Base-by-base conservation (phyloP, 30 jellyfish, hydroid and myxozoan species). In the Clytia hemisphaerica region DNA sequence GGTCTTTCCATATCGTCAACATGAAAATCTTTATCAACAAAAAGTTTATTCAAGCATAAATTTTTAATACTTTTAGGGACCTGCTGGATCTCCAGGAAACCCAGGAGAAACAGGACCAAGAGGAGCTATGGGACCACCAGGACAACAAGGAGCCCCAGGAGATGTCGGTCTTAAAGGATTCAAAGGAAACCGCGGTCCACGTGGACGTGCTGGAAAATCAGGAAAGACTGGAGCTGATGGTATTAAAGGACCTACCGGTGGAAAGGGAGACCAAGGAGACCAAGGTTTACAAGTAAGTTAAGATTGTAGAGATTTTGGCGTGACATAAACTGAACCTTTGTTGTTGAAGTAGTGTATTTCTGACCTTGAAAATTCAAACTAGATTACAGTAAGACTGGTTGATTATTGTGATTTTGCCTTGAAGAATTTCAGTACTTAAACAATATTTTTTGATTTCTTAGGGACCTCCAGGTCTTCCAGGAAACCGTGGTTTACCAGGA, bases 41-140 rank as follows among this genome's bases (percentile, higher is more conserved):
- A n/a, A n/a, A n/a, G n/a, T n/a, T n/a, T n/a, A n/a, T 10, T 34
- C 18, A 18, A 0, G 12, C 28, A 15, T 45, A 15, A 30, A 30
- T 29, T 21, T 68, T 5, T 58, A 48, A 38, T 61, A 27, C n/a
- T 67, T 55, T 22, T 54, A 79, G 95, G 90, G 95, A 37, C 38
- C 55, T 4, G 40, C 44, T 33, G 95, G 95, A 76, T 76, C 82
- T 10, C 90, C 66, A 31, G 98, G 98, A 3, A 67, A 71, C 45
- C 88, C 94, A 12, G 98, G 98, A 32, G 74, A 84, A 9, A 67
- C 88, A 69, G 98, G 98, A 68, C 93, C 93, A 30, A 46, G 85
- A 44, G 98, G 91, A 21, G 88, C 58, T 28, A 53, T 63, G 78
- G 98, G 98, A 15, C 76, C 76, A 2, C 86, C 69, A 50, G 98